Conservation (phyloP, 2,113 vertebrate genomes). For the Brienomyrus longianalis region DNA sequence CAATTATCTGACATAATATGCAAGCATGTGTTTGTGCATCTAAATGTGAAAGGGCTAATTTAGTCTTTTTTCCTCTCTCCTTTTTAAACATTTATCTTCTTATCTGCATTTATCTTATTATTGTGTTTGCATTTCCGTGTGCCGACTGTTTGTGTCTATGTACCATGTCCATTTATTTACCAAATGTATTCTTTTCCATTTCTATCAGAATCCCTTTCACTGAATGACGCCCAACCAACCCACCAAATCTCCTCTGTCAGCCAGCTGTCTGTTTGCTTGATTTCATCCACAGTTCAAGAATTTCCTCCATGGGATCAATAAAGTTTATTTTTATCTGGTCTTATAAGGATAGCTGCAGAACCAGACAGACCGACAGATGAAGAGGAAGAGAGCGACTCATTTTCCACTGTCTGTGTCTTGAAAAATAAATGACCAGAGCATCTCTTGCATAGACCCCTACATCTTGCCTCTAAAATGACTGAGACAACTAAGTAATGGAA, state of each 20-base stretch:
- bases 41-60: slow-evolving; percentile 38
- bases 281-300: background rate
- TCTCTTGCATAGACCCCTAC: background rate
- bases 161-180: background rate
- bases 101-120: background rate
- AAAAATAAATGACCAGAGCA: background rate
- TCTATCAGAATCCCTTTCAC: background rate
- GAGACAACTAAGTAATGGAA: background rate
- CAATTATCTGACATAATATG: background rate
- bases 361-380: background rate
- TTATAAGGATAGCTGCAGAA: background rate
- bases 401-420: background rate
- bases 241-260: background rate
- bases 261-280: background rate
- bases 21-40: background rate
- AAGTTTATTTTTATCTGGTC: background rate
- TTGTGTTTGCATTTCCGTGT: background rate
- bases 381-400: background rate
- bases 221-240: background rate
- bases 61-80: background rate
- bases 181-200: background rate
- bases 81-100: no score
- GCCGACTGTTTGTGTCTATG: background rate
- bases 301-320: background rate
- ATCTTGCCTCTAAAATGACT: background rate